A percentile compares a stretch with the other conserved stretches of the same genome.
phyloP scores from a whole-genome alignment of 2,888 invertebrate species.

The Zeuzera pyrina region DNA sequence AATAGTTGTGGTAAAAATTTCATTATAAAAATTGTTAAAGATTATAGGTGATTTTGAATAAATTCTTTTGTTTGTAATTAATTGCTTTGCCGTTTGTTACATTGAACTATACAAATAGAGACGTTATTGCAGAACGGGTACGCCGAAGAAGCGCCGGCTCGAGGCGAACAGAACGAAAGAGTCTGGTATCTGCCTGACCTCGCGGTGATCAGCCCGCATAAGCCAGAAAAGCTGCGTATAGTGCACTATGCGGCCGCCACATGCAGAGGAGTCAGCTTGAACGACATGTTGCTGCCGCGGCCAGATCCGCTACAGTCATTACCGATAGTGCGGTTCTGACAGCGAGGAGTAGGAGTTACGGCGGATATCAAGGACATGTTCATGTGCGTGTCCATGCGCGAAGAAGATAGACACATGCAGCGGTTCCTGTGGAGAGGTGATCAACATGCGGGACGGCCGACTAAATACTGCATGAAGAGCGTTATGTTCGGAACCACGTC shows the following conservation, averaged over 20 bases:
- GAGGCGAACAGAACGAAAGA: background rate
- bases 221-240: slow-evolving; percentile 7
- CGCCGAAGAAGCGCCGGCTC: background rate
- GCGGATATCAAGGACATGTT: too few species aligned
- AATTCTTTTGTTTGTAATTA: too few species aligned
- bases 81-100: too few species aligned
- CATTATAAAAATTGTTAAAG: too few species aligned
- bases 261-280: background rate
- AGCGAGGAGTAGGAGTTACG: too few species aligned
- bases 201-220: background rate
- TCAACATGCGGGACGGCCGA: background rate
- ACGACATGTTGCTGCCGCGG: background rate
- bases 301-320: background rate
- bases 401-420: slow-evolving; percentile 18
- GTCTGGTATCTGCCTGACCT: background rate
- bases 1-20: too few species aligned
- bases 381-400: slow-evolving; percentile 17
- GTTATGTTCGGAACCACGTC: slow-evolving; percentile 19
- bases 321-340: too few species aligned
- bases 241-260: slow-evolving; percentile 6
- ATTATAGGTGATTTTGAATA: too few species aligned
- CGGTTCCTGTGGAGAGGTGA: slow-evolving; percentile 15
- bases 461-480: slow-evolving; percentile 15
- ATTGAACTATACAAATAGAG: too few species aligned
- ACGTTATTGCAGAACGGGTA: background rate